phyloP scores from a whole-genome alignment of 2,113 vertebrate species.

The Callorhinus ursinus region DNA sequence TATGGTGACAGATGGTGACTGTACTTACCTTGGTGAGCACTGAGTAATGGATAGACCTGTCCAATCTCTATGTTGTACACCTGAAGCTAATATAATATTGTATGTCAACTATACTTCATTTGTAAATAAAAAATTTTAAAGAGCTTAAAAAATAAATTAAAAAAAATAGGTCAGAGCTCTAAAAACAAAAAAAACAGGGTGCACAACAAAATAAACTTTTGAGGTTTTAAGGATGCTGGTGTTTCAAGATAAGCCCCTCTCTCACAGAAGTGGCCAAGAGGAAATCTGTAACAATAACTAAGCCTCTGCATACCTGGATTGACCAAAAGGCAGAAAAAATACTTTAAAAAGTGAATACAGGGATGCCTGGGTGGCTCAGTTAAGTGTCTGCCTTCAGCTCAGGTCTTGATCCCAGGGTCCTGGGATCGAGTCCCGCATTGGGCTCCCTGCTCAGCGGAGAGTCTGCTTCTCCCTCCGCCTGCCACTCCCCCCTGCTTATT shows the following conservation, averaged over 20 bases:
- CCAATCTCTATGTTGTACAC: no score
- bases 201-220: neutral
- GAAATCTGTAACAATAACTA: neutral
- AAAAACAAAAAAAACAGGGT: neutral
- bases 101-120: neutral
- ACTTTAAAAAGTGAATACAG: neutral
- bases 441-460: no score
- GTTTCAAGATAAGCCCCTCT: neutral
- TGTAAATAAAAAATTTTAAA: neutral
- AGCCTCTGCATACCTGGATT: neutral
- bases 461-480: no score
- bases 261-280: neutral
- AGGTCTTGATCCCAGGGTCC: no score
- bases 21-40: neutral
- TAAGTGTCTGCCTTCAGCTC: no score
- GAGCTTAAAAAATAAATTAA: neutral
- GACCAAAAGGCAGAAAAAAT: neutral
- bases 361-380: no score
- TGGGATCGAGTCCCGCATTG: no score
- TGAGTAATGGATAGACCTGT: neutral
- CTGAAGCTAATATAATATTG: neutral
- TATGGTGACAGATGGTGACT: neutral
- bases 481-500: no score
- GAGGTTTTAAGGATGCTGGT: neutral
- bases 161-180: neutral